These are phyloP conservation scores for Catostylus mosaicus DNA, from an alignment of 30 jellyfish, hydroid and myxozoan species.

Conservation along the genomic window DNA sequence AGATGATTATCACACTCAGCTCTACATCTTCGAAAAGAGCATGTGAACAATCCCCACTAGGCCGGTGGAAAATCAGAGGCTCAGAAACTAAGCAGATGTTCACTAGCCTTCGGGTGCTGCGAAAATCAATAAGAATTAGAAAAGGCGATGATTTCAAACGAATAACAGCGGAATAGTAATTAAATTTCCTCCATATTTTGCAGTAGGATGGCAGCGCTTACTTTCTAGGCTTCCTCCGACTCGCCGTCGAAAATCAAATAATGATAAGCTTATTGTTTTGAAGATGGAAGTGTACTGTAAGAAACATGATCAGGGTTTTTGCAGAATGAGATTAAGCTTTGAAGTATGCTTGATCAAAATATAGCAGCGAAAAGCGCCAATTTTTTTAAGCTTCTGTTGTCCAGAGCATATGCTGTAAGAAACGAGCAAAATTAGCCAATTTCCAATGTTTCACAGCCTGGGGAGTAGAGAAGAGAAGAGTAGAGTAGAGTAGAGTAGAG, in stretches of 20 bases:
- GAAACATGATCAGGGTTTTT: too few relatives aligned
- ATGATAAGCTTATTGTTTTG: constrained; percentile 6
- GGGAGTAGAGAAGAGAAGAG: too few relatives aligned
- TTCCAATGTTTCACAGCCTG: too few relatives aligned
- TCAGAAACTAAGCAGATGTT: constrained; percentile 14
- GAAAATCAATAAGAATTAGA: constrained; percentile 15
- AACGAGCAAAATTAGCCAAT: too few relatives aligned
- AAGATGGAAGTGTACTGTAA: too few relatives aligned
- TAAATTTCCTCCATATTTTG: neutral
- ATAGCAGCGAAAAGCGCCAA: too few relatives aligned
- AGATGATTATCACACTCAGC: neutral
- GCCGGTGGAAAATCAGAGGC: neutral
- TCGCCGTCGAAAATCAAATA: constrained; percentile 1
- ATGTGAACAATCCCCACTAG: neutral
- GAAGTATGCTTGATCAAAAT: too few relatives aligned
- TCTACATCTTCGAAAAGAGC: neutral
- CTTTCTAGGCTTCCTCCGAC: neutral
- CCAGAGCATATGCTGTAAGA: too few relatives aligned
- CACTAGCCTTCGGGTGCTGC: constrained; percentile 3
- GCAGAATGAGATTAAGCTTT: too few relatives aligned
- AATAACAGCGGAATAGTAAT: constrained; percentile 25
- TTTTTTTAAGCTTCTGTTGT: too few relatives aligned
- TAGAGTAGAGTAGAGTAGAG: too few relatives aligned
- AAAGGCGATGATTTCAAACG: constrained; percentile 8
- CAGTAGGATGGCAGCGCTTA: constrained; percentile 9